Base-by-base conservation (phyloP, 2,888 invertebrate species). In the Athrips mouffetella region DNA sequence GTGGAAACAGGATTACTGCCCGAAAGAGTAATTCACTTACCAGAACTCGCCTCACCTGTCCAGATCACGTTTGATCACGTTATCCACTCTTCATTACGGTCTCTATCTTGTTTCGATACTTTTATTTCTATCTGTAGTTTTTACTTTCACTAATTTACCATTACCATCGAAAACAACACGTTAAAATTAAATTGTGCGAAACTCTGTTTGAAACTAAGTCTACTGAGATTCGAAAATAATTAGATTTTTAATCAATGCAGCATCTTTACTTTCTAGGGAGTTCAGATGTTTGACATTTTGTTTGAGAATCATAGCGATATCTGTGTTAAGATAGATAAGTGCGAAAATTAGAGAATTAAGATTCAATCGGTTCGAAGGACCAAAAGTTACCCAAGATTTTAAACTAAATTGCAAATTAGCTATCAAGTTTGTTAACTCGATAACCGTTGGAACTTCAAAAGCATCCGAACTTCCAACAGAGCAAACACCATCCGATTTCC, bases 21-120 rank as follows among this genome's bases (percentile, higher is more conserved):
- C 13, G 44, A 20, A 37, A 42, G 25, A 33, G 25, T 52, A 49
- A 49, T 49, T 47, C 29, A 52, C 27, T 52, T 52, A 52, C 37
- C 20, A 10, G 47, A 39, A 35, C 51, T 35, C 25, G 46, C 41
- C 30, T 45, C 44, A 35, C 47, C 47, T 47, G 31, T 18, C 30
- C 30, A 16, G 25, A 45, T 45, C 49, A 8, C 13, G 37, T 49
- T 44, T 11, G 25, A 45, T 45, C 49, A 8, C 13, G 37, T 49
- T 44, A 48, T 37, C 44, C 42, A 42, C 44, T 48, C 35, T 44
- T 49, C 39, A 31, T 49, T 45, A 49, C 45, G 45, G 45, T 8
- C 29, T 18, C 23, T 21, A 31, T 13, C 42, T 27, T 10, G 45
- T 33, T 33, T 37, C 13, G 1, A n/a, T n/a, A n/a, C 15, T 13